phyloP scores from a whole-genome alignment of 2,797 vertebrate species.

The Psittacula derbiana region DNA sequence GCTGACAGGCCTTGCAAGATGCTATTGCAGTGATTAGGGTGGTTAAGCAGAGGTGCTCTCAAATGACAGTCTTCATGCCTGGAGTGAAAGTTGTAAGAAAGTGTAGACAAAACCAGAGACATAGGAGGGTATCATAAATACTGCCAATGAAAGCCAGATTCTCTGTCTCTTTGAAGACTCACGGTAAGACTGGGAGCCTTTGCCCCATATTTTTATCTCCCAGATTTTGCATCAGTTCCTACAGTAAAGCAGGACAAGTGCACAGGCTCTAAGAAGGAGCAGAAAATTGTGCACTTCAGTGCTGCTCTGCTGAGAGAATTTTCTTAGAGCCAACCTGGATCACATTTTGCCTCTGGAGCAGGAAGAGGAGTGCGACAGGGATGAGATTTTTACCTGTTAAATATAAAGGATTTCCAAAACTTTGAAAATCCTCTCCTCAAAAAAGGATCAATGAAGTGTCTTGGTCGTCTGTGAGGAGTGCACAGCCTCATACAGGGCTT shows the following conservation, averaged over 20 bases:
- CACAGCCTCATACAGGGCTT: neutral
- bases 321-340: neutral
- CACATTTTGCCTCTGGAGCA: neutral
- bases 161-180: neutral
- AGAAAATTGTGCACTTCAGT: neutral
- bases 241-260: neutral
- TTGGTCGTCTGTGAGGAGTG: neutral
- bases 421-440: neutral
- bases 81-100: neutral
- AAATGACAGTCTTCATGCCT: neutral
- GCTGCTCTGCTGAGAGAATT: neutral
- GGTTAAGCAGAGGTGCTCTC: neutral
- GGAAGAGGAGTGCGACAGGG: neutral
- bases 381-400: neutral
- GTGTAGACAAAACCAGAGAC: neutral
- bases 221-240: neutral
- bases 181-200: neutral
- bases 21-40: neutral
- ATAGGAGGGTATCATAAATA: neutral
- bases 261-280: neutral
- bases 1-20: neutral
- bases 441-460: neutral
- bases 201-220: neutral
- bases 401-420: neutral
- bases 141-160: neutral